These are phyloP conservation scores for Cynodonichthys magdalenae DNA, from an alignment of 2,797 vertebrate species.

Conservation along the genomic window DNA sequence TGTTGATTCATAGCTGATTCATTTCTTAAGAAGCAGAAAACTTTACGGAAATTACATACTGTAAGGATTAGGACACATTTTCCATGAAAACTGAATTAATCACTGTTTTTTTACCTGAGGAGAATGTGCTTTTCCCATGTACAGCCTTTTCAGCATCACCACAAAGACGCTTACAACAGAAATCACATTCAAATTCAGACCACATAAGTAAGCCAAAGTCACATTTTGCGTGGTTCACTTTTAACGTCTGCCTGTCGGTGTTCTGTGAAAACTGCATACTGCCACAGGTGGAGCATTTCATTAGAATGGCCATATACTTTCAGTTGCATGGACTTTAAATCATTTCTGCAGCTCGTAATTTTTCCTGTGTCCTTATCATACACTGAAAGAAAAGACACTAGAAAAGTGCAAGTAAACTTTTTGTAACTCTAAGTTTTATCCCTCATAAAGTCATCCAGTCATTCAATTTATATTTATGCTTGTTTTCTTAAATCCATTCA, in stretches of 20 bases:
- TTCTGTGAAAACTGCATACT: conserved; percentile 30
- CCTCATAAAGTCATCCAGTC: too few relatives aligned
- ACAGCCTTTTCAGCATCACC: conserved; percentile 39
- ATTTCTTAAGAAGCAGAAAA: background rate
- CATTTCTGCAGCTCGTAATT: conserved; percentile 5
- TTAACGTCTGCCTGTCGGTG: conserved; percentile 33
- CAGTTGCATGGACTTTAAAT: conserved; percentile 1
- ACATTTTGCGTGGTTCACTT: conserved; percentile 63
- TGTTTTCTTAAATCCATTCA: too few relatives aligned
- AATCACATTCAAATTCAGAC: conserved; percentile 51
- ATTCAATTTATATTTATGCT: too few relatives aligned
- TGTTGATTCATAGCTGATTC: background rate
- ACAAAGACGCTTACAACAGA: conserved; percentile 46
- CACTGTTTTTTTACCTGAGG: background rate
- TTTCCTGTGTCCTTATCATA: background rate
- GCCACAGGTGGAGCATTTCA: background rate
- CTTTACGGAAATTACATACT: background rate
- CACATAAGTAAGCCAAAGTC: conserved; percentile 58
- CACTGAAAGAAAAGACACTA: background rate
- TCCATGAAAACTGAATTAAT: background rate
- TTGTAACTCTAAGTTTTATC: background rate
- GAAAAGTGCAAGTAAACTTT: too few relatives aligned
- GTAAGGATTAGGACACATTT: background rate
- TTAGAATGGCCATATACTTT: conserved; percentile 22
- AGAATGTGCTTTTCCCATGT: conserved; percentile 37